Percentiles rank a stretch among this genome's conserved stretches.
Conservation (phyloP, 2,888 invertebrate genomes). For the Dynastes grantii region DNA sequence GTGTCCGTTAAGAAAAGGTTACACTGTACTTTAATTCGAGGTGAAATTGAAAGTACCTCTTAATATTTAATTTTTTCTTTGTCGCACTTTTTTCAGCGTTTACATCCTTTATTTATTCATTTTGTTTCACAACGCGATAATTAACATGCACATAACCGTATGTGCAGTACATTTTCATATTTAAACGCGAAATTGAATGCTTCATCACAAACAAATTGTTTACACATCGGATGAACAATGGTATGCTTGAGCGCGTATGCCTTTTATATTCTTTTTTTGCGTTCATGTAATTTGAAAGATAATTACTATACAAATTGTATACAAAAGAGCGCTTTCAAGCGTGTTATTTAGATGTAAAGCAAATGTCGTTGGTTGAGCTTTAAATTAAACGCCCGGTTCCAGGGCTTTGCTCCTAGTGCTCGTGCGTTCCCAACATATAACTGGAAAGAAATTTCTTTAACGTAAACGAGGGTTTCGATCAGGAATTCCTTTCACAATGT, state of each 20-base stretch:
- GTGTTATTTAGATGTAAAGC: conserved; percentile 40
- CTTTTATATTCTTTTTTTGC: background rate
- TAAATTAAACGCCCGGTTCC: conserved; percentile 22
- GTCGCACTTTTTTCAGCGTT: no score
- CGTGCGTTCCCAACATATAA: background rate
- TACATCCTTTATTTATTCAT: no score
- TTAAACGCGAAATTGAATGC: conserved; percentile 1
- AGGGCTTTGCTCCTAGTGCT: background rate
- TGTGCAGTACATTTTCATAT: no score
- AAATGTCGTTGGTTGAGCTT: conserved; percentile 22
- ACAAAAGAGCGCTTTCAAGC: conserved; percentile 16
- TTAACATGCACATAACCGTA: no score
- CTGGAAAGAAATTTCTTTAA: conserved; percentile 1
- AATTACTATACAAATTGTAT: conserved; percentile 31
- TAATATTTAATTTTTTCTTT: no score
- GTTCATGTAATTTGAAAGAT: background rate
- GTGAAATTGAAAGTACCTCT: no score
- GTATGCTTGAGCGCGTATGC: background rate
- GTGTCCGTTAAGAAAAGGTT: no score
- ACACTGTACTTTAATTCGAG: no score
- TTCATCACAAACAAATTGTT: conserved; percentile 8
- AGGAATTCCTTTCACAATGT: background rate
- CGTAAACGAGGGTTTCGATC: background rate
- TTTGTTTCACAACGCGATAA: no score
- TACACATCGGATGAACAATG: conserved; percentile 9